Conservation (phyloP, 2,888 invertebrate species). For the Synergus itoensis region DNA sequence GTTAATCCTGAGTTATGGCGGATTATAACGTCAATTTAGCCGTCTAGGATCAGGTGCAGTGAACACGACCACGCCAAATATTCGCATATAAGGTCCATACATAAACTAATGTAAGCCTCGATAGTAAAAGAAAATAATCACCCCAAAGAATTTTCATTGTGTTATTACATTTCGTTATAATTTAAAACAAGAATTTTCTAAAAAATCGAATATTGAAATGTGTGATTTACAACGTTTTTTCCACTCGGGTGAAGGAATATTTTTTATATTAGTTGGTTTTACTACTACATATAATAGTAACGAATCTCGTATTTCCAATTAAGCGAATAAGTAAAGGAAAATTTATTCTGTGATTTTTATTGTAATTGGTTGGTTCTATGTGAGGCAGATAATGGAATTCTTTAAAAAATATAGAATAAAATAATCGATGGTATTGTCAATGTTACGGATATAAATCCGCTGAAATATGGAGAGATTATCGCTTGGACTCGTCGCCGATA, state of each 20-base stretch:
- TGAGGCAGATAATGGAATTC: slow-evolving; percentile 18
- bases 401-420: background rate
- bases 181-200: background rate
- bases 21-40: slow-evolving; percentile 76
- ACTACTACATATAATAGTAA: background rate
- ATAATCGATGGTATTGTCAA: slow-evolving; percentile 2
- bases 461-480: slow-evolving; percentile 77
- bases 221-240: background rate
- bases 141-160: slow-evolving; percentile 4
- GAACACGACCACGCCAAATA: slow-evolving; percentile 57
- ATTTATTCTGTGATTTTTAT: background rate
- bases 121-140: slow-evolving; percentile 26
- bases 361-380: background rate
- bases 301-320: background rate
- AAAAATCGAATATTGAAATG: no score
- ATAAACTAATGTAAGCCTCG: slow-evolving; percentile 32
- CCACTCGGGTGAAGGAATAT: background rate
- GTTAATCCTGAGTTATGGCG: slow-evolving; percentile 76
- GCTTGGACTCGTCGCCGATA: slow-evolving; percentile 70
- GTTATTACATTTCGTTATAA: slow-evolving; percentile 1
- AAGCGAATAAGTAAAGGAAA: background rate
- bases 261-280: background rate
- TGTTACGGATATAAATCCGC: slow-evolving; percentile 72
- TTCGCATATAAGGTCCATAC: slow-evolving; percentile 29
- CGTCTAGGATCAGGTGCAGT: slow-evolving; percentile 75